Evolutionary conservation across 2,797 vertebrate species (phyloP).

Genomic region (Rhinella marina): DNA sequence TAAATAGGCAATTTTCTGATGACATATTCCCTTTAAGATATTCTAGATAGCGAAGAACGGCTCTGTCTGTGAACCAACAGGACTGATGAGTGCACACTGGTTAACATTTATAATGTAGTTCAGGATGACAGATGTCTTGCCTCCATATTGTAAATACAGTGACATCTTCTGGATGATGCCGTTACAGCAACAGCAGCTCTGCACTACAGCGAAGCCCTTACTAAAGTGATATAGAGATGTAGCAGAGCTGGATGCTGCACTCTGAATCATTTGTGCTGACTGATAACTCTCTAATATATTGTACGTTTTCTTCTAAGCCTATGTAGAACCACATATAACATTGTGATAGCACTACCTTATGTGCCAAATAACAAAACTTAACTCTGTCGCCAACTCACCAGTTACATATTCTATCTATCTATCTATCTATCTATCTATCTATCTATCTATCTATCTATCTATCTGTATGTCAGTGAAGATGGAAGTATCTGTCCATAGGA

Average conservation of each 20-base stretch:
- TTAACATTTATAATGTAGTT: background rate
- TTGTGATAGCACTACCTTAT: background rate
- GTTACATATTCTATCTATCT: too few species aligned
- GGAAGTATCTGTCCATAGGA: too few species aligned
- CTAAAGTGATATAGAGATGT: background rate
- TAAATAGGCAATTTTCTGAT: too few species aligned
- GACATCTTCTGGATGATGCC: slow-evolving; percentile 45
- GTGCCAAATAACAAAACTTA: background rate
- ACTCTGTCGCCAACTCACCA: too few species aligned
- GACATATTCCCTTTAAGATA: background rate
- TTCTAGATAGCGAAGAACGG: background rate
- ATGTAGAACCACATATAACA: too few species aligned
- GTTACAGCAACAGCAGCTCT: background rate
- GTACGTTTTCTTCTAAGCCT: too few species aligned
- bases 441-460: background rate
- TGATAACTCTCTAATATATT: too few species aligned
- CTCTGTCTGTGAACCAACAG: background rate
- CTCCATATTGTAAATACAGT: slow-evolving; percentile 38
- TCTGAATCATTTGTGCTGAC: too few species aligned
- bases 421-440: slow-evolving; percentile 2
- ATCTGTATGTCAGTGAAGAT: too few species aligned
- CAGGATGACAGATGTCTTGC: background rate
- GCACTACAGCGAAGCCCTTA: background rate
- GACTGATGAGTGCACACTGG: background rate
- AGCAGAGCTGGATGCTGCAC: background rate